phyloP scores from a whole-genome alignment of 2,113 vertebrate species.

The Bufo bufo region DNA sequence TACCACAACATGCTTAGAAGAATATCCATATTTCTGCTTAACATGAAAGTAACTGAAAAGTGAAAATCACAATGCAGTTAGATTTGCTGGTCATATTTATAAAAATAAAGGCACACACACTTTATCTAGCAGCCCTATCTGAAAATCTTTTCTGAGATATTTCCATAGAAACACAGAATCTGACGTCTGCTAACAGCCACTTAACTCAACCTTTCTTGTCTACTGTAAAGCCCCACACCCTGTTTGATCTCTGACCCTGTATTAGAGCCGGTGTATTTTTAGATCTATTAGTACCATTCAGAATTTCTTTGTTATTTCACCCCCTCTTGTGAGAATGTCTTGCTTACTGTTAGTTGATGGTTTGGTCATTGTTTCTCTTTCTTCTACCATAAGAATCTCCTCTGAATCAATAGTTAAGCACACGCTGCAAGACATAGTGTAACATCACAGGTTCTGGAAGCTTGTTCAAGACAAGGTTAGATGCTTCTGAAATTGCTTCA shows the following conservation, averaged over 20 bases:
- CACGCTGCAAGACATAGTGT: too few relatives aligned
- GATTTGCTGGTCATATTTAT: neutral
- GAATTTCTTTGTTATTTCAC: neutral
- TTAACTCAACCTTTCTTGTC: conserved; percentile 31
- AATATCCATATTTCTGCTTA: neutral
- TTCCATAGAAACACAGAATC: conserved; percentile 54
- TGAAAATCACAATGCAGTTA: neutral
- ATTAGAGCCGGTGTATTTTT: conserved; percentile 11
- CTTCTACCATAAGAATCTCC: too few relatives aligned
- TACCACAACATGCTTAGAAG: neutral
- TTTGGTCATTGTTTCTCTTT: neutral
- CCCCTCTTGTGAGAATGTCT: neutral
- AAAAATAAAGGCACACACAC: conserved; percentile 31
- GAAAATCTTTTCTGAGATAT: conserved; percentile 45
- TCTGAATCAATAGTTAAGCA: too few relatives aligned
- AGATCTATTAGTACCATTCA: conserved; percentile 2
- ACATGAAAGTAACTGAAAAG: neutral
- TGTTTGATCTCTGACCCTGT: conserved; percentile 17
- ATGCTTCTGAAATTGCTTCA: too few relatives aligned
- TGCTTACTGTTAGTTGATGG: neutral
- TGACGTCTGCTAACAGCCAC: conserved; percentile 21
- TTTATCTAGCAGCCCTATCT: conserved; percentile 17
- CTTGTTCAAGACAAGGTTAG: too few relatives aligned
- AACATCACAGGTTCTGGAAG: too few relatives aligned
- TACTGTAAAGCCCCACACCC: conserved; percentile 7